These are phyloP conservation scores for Physocephala rufipes DNA, from an alignment of 2,888 invertebrate genomes.

Conservation along the genomic window DNA sequence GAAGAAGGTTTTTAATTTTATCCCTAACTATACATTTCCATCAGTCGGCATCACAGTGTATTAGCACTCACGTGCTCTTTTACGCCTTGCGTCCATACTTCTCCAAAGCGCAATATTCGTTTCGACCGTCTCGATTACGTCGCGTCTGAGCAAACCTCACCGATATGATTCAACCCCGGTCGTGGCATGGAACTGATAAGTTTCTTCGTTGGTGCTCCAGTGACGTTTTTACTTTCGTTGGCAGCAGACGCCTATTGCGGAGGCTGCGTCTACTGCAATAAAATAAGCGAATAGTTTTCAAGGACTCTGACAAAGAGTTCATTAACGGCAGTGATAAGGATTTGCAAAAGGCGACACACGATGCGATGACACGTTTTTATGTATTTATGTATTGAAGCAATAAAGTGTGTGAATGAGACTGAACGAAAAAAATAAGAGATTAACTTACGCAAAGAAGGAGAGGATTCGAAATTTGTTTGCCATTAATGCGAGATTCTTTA, in stretches of 20 bases:
- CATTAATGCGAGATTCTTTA: too few relatives aligned
- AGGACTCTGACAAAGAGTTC: slow-evolving; percentile 24
- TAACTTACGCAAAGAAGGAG: too few relatives aligned
- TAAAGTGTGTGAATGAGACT: too few relatives aligned
- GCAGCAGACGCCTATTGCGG: slow-evolving; percentile 21
- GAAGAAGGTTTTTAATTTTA: slow-evolving; percentile 6
- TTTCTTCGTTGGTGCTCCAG: slow-evolving; percentile 17
- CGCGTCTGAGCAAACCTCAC: background rate
- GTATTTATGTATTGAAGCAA: background rate
- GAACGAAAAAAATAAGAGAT: too few relatives aligned
- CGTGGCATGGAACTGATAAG: too few relatives aligned
- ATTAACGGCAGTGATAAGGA: slow-evolving; percentile 25
- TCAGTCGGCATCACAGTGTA: background rate
- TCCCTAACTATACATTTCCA: too few relatives aligned
- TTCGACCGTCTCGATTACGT: background rate
- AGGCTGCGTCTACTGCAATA: background rate
- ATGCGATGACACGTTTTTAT: too few relatives aligned
- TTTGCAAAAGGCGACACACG: too few relatives aligned
- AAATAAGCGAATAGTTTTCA: slow-evolving; percentile 25
- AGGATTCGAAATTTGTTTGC: too few relatives aligned
- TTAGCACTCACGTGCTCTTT: background rate
- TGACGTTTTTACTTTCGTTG: slow-evolving; percentile 32
- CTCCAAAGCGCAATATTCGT: background rate
- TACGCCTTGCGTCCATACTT: background rate
- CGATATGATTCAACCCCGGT: slow-evolving; percentile 6